Base-by-base conservation (phyloP, 2,797 vertebrate genomes). In the Heteromormyrus szaboi region DNA sequence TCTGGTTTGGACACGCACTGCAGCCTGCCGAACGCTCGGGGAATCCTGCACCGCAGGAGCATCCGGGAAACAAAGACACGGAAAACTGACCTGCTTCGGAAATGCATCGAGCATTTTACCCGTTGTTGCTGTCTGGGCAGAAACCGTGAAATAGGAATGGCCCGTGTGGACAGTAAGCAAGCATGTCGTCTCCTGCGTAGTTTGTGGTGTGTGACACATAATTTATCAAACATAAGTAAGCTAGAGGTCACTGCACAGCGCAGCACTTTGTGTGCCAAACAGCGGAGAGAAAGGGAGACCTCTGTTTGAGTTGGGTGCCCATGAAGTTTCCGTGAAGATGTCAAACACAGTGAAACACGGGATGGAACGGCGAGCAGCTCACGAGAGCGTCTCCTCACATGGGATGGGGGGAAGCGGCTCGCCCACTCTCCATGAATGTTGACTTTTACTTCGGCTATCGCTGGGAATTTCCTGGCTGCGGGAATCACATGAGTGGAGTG, bases 391-490 rank as follows among this genome's bases (percentile, higher is more conserved):
- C 59, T 88, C 22, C 72, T 84, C 51, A 14, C 19, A n/a, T 6
- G 87, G 91, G 89, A 51, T 6, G 8, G 56, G 25, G 62, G n/a
- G 29, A 17, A 91, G 91, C 91, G 91, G 92, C 86, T 68, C 81
- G 59, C 48, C 86, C 90, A 33, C 90, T 50, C 86, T 88, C 88
- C 44, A 72, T 83, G 76, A 91, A 88, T 50, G 85, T 76, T 90
- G 90, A 89, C 37, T 89, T 86, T 87, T 87, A 88, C 89, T 89
- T 90, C 29, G 81, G 91, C 92, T 83, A 91, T 94, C 93, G 86
- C 90, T 85, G 91, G 86, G 87, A 90, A 93, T 94, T 94, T 94
- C 93, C 94, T 94, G 89, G 88, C 5, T 0, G 81, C 86, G 25
- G 88, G 89, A 89, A 90, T 90, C 89, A 89, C 62, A 87, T 84